phyloP scores from a whole-genome alignment of 2,888 invertebrate species.

The Chirona hameri region DNA sequence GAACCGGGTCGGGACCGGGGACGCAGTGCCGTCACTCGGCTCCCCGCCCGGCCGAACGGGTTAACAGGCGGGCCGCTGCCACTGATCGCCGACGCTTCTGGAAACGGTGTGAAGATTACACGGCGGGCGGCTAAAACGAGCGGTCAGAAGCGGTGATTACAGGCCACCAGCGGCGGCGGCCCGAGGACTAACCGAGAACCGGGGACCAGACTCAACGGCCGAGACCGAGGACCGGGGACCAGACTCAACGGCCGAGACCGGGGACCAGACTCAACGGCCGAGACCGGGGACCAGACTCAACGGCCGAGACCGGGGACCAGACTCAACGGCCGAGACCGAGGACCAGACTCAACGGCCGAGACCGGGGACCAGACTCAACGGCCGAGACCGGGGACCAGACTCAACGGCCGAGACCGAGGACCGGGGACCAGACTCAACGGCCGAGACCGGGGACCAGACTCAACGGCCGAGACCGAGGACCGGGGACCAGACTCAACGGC shows the following conservation, averaged over 20 bases:
- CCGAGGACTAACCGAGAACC: too few species aligned
- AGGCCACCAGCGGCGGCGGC: not conserved
- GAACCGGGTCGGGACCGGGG: too few species aligned
- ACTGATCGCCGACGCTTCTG: not conserved
- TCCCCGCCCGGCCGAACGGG: not conserved
- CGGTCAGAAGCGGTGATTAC: not conserved
- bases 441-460: too few species aligned
- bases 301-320: not conserved
- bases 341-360: too few species aligned
- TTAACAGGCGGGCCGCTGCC: not conserved
- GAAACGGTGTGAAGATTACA: conserved; percentile 8
- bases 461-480: too few species aligned
- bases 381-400: too few species aligned
- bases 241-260: not conserved
- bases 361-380: too few species aligned
- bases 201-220: too few species aligned
- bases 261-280: not conserved
- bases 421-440: too few species aligned
- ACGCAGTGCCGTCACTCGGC: not conserved
- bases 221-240: too few species aligned
- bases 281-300: not conserved
- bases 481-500: too few species aligned
- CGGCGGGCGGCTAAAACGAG: not conserved
- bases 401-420: too few species aligned
- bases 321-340: not conserved